Evolutionary conservation across 2,888 invertebrate species (phyloP).

Genomic region (Drosophila ezoana): DNA sequence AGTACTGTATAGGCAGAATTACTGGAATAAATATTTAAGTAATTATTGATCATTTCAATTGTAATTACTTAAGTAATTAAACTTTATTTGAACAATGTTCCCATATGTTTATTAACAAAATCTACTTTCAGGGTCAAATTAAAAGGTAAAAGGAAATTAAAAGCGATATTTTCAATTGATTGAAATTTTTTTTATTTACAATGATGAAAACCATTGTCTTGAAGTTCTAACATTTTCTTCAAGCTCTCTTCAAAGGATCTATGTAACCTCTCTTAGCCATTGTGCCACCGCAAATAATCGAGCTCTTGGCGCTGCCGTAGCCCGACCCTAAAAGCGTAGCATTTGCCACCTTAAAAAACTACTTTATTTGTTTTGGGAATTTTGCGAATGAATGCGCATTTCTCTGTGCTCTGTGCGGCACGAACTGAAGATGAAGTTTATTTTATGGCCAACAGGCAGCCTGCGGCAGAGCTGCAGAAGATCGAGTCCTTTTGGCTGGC

Average conservation of each 20-base stretch:
- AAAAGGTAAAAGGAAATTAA: no score
- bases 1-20: no score
- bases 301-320: background rate
- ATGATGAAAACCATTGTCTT: no score
- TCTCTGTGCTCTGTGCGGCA: slow-evolving; percentile 16
- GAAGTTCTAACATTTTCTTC: background rate
- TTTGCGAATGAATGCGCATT: slow-evolving; percentile 67
- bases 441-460: slow-evolving; percentile 67
- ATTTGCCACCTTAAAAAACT: slow-evolving; percentile 42
- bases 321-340: background rate
- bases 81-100: background rate
- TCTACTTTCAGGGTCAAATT: no score
- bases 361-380: slow-evolving; percentile 80
- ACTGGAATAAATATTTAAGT: background rate
- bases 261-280: background rate
- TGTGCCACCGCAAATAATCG: slow-evolving; percentile 34
- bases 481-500: slow-evolving; percentile 42
- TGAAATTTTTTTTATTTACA: no score
- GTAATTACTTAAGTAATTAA: background rate
- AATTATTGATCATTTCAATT: background rate
- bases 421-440: slow-evolving; percentile 78
- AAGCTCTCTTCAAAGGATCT: background rate
- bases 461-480: slow-evolving; percentile 23
- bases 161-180: no score
- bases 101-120: no score